These are phyloP conservation scores for Nephrotoma appendiculata DNA, from an alignment of 2,888 invertebrate genomes.

Conservation along the genomic window DNA sequence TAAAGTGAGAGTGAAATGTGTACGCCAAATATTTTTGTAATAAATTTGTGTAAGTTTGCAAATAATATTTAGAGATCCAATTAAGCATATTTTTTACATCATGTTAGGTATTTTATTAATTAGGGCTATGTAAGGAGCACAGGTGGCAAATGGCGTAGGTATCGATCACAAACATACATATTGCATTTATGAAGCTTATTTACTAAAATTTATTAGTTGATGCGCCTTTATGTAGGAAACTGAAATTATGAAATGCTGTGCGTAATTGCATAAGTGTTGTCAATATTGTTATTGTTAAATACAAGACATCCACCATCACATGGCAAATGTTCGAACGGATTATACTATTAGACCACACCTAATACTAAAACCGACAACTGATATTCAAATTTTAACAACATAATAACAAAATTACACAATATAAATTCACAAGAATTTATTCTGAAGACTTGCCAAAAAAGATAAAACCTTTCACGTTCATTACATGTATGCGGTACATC, in stretches of 20 bases:
- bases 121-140: no score
- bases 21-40: not conserved
- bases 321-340: not conserved
- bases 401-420: not conserved
- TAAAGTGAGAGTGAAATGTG: not conserved
- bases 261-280: not conserved
- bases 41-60: not conserved
- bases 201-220: no score
- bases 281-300: not conserved
- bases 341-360: not conserved
- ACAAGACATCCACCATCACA: not conserved
- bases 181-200: no score
- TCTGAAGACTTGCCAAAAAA: not conserved
- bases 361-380: not conserved
- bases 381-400: not conserved
- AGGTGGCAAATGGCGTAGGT: no score
- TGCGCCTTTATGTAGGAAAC: no score
- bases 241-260: no score
- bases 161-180: no score
- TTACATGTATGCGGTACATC: not conserved
- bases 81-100: no score
- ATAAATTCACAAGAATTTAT: not conserved
- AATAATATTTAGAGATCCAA: no score
- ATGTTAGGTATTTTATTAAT: no score
- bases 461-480: not conserved